A percentile compares a stretch with the other conserved stretches of the same genome.
These are phyloP conservation scores for Protophormia terraenovae DNA, from an alignment of 2,888 invertebrate genomes.

Conservation along the genomic window DNA sequence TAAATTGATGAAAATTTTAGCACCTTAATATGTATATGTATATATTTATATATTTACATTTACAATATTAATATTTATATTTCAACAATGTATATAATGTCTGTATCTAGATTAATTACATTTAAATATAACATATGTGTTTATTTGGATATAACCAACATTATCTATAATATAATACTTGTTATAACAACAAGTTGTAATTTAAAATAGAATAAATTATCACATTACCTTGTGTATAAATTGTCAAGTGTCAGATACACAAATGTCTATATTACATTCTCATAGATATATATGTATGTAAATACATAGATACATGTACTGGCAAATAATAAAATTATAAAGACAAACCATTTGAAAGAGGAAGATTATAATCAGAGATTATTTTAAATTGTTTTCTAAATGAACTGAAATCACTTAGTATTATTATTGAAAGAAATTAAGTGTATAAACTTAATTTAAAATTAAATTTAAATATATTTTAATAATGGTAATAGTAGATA, in stretches of 20 bases:
- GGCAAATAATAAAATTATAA: not conserved
- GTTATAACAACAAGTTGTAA: constrained; percentile 14
- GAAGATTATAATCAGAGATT: constrained; percentile 33
- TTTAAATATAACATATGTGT: not conserved
- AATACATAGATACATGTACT: not conserved
- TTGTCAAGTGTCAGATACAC: constrained; percentile 1
- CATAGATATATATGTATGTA: not conserved
- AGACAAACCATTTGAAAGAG: constrained; percentile 9
- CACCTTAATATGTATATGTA: no score
- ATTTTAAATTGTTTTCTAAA: constrained; percentile 27
- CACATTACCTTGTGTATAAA: constrained; percentile 8
- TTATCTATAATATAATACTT: not conserved
- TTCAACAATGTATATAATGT: not conserved
- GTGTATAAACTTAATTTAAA: constrained; percentile 14
- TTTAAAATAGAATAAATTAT: constrained; percentile 23
- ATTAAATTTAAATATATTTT: not conserved
- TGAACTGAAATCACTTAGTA: not conserved
- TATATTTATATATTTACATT: no score
- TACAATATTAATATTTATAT: not conserved
- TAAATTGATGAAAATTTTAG: no score
- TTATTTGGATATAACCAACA: not conserved
- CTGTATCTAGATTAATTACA: not conserved
- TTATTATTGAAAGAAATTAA: not conserved
- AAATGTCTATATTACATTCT: not conserved
- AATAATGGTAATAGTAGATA: no score